phyloP scores from a whole-genome alignment of 1,140 invertebrate species.

The Drosophila biarmipes region DNA sequence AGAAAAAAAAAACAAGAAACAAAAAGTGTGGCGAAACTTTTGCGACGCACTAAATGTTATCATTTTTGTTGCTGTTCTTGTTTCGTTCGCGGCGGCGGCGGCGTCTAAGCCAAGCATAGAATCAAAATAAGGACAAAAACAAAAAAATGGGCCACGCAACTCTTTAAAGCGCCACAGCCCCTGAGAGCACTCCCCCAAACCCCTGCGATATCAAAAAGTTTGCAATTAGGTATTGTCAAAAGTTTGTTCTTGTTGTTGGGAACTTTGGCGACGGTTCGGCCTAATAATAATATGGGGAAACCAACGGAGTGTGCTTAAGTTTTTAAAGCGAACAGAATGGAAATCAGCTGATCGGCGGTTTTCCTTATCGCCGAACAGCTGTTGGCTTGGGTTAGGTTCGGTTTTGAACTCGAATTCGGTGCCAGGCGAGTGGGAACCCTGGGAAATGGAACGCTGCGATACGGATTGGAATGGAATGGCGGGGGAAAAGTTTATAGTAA shows the following conservation, averaged over 20 bases:
- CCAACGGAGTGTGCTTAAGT: conserved; percentile 38
- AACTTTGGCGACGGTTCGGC: conserved; percentile 75
- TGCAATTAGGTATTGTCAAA: conserved; percentile 82
- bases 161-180: conserved; percentile 59
- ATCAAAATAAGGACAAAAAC: conserved; percentile 19
- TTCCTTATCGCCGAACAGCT: conserved; percentile 20
- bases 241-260: conserved; percentile 69
- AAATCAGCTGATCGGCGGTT: conserved; percentile 59
- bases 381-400: conserved; percentile 9
- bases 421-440: background rate
- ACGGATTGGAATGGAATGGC: background rate
- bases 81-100: conserved; percentile 37
- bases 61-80: conserved; percentile 60
- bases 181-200: conserved; percentile 10
- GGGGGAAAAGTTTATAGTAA: conserved; percentile 12
- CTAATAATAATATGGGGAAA: conserved; percentile 66
- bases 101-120: conserved; percentile 57
- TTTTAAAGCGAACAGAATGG: conserved; percentile 36
- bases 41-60: conserved; percentile 81
- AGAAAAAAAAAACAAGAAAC: conserved; percentile 18
- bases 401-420: background rate
- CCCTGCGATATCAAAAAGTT: conserved; percentile 71
- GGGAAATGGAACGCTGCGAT: background rate
- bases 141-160: conserved; percentile 72
- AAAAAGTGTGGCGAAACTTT: conserved; percentile 69